Evolutionary conservation across 2,888 invertebrate species (phyloP), one percentile per base, ranked within the genome.

Genomic region (Eurytoma californica): DNA sequence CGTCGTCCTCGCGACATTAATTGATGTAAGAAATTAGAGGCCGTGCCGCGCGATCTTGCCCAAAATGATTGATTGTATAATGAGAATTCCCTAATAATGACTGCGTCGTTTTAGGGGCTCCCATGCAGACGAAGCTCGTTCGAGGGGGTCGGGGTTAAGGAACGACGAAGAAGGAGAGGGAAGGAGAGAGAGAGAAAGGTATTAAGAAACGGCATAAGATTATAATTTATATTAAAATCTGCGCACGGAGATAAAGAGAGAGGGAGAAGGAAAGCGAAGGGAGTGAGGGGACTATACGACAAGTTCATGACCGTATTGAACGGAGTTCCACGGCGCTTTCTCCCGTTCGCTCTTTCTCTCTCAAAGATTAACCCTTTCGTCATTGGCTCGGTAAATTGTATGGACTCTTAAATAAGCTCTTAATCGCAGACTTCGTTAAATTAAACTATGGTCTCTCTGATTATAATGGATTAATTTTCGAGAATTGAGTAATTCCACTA

Each of bases 151-250:
- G 39, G 30, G 16, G 67, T 55, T 47, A 60, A 66, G 51, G 70
- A 39, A 67, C 20, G 55, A 18, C 20, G 63, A 39, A 24, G 30
- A 28, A 16, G 18, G 13, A 49, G 49, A 53, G 80, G 82, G 82
- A 70, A 47, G 79, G 76, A 80, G 73, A 83, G 77, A 72, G 55
- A 82, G 82, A 83, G 85, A 85, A 83, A 85, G 87, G 87, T 89
- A 90, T 89, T 89, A 89, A 89, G 89, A 88, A 89, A 90, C 85
- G 88, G 88, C 88, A 88, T 88, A 88, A 89, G 89, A 89, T 90
- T 89, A 89, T 90, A 90, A 90, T 90, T 90, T 89, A 90, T 90
- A 90, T 89, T 89, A 89, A 89, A 90, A 89, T 90, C 89, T 88
- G 88, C 87, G 88, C 88, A 84, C 86, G 85, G 85, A 89, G 89